Evolutionary conservation across 2,888 invertebrate species (phyloP).

Genomic region (Drosophila anomelani): DNA sequence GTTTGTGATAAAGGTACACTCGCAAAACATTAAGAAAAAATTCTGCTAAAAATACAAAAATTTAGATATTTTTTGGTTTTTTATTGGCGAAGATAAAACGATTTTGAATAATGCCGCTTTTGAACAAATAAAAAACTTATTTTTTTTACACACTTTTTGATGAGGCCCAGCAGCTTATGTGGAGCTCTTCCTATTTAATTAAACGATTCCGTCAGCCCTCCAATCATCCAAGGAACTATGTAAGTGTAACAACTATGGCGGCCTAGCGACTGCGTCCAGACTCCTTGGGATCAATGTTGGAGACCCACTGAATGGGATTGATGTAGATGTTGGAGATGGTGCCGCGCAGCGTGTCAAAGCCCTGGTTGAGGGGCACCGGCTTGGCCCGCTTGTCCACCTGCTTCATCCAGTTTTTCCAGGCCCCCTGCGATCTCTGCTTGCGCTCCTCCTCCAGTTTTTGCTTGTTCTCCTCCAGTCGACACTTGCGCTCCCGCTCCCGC

Average conservation of each 20-base stretch:
- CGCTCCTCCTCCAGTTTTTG: conserved; percentile 67
- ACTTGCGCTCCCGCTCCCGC: conserved; percentile 45
- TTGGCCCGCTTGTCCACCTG: conserved; percentile 81
- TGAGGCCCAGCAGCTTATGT: conserved; percentile 13
- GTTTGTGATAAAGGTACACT: conserved; percentile 12
- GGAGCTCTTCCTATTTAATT: background rate
- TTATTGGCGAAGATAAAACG: conserved; percentile 20
- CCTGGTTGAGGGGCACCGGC: conserved; percentile 83
- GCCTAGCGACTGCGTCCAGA: conserved; percentile 51
- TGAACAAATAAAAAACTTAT: conserved; percentile 16
- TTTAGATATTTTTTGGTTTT: conserved; percentile 1
- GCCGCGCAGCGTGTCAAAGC: conserved; percentile 82
- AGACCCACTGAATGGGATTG: conserved; percentile 83
- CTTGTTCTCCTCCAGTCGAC: conserved; percentile 58
- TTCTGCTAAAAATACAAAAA: background rate
- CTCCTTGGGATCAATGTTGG: conserved; percentile 62
- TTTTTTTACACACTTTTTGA: conserved; percentile 3
- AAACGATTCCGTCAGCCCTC: background rate
- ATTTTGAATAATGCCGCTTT: conserved; percentile 6
- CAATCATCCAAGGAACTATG: background rate
- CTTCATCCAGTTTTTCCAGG: conserved; percentile 82
- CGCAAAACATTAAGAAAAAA: background rate
- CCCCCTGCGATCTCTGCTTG: conserved; percentile 65
- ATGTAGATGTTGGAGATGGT: conserved; percentile 82
- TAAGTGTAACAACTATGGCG: background rate